Evolutionary conservation across 2,888 invertebrate genomes (phyloP), one percentile per base, ranked within the genome.

Genomic region (Ennomos quercinarius): DNA sequence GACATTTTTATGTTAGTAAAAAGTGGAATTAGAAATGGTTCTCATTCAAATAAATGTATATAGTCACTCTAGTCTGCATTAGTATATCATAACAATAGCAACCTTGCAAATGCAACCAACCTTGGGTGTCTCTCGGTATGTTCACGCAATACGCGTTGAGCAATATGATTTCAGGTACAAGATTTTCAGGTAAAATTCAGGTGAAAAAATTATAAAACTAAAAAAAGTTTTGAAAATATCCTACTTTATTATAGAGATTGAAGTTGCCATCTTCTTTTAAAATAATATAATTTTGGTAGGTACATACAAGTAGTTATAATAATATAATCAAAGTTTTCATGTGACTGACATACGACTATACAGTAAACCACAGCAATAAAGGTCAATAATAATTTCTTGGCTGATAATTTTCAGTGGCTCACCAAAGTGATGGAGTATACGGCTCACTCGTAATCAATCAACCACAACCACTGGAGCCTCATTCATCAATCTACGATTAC

Each of bases 401-500:
- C 6, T 27, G 27, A 27, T 27, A 27, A 27, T 12, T 83, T 84
- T 35, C 81, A 94, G 95, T 94, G 9, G 71, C 92, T 1, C 95
- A 95, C 63, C 93, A 94, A 70, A 90, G 91, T 54, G 94, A 95
- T 63, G 95, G 95, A 0, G 77, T 95, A 0, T 93, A 93, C 63
- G 95, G 95, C 0, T 80, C 93, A 0, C 68, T 95, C 9, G 83
- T 95, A 2, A 89, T 95, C 8, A 92, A 94, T 45, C 90, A 93
- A 67, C 87, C 93, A 0, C 85, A 86, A 36, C 87, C 85, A 0
- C 64, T 86, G 47, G 91, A 92, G 45, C 85, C 87, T 1, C 86
- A 91, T 52, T 78, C 84, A 8, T 72, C 84, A 2, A 65, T 90
- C 37, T 92, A 91, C 57, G 91, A 91, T 68, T 92, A 86, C 61